Evolutionary conservation across 2,888 invertebrate genomes (phyloP), one percentile per base, ranked within the genome.

Genomic region (Drosophila neoperkinsi): DNA sequence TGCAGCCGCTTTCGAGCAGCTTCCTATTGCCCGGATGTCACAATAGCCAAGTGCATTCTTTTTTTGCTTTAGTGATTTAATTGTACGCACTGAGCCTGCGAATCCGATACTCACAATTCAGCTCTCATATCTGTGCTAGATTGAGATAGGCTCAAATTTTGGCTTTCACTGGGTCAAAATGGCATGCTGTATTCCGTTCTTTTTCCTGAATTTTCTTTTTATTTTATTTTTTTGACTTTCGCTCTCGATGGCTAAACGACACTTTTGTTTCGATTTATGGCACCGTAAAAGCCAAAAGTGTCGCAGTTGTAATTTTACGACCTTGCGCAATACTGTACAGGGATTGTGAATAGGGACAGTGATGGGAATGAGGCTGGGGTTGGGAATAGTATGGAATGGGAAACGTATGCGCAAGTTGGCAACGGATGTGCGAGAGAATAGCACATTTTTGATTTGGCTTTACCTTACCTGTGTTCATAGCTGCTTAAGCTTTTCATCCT

Each of bases 191-290:
- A 51, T 62, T 50, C 10, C 28, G 33, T n/a, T 55, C 30, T 67
- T 58, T 49, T 41, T 56, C 36, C 2, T 16, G 52, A 5, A 16
- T 68, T 53, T 64, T 59, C n/a, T 30, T 25, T 36, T 11, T 13
- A 28, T 60, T 65, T 61, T 18, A 50, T 59, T 50, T 56, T 62
- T 60, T 67, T 59, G 25, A 53, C 63, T 50, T 59, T 62, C 55
- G 56, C 62, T 85, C 74, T 83, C 80, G 71, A 79, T 80, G 76
- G 71, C 80, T 80, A 82, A 86, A 85, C 86, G 84, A 84, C 84
- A 86, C 84, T 85, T 86, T 85, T 85, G 84, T 83, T 86, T 82
- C 84, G 84, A 86, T 85, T 86, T 86, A 85, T 84, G 84, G 75
- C 74, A 71, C 86, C 82, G 80, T 85, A 86, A 86, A 85, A 84